Conservation (phyloP, 2,888 invertebrate genomes). For the Cheilosia vulpina region DNA sequence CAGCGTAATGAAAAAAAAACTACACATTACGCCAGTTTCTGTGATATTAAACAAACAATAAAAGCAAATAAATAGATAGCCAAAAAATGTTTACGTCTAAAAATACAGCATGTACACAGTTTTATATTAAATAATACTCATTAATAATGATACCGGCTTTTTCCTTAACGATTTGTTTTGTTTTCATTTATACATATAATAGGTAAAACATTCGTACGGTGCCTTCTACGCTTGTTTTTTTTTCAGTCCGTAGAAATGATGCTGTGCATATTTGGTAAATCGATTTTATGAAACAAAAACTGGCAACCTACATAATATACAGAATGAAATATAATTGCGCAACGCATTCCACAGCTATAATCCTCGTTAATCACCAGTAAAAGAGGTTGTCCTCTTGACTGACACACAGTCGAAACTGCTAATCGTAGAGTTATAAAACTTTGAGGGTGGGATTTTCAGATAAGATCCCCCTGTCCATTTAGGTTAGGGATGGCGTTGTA, state of each 20-base stretch:
- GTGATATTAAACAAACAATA: not conserved
- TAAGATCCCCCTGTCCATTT: too few relatives aligned
- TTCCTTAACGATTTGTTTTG: not conserved
- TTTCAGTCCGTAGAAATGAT: not conserved
- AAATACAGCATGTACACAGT: not conserved
- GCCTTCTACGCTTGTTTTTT: not conserved
- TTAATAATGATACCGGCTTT: not conserved
- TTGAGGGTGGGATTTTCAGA: too few relatives aligned
- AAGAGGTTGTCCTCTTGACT: too few relatives aligned
- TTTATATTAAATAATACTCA: not conserved
- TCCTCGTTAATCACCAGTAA: too few relatives aligned
- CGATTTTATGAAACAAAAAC: too few relatives aligned
- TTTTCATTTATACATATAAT: not conserved
- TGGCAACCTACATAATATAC: too few relatives aligned
- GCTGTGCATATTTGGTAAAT: too few relatives aligned
- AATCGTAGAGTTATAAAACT: too few relatives aligned
- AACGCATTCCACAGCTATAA: too few relatives aligned
- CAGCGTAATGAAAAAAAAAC: not conserved
- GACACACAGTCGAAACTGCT: too few relatives aligned
- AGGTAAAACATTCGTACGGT: not conserved
- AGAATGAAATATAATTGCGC: too few relatives aligned
- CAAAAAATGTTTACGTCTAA: conserved; percentile 1
- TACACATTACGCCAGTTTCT: not conserved
- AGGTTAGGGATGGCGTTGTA: too few relatives aligned
- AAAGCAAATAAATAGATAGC: not conserved